These are phyloP conservation scores for Eleginops maclovinus DNA, from an alignment of 2,113 vertebrate species.

Conservation along the genomic window DNA sequence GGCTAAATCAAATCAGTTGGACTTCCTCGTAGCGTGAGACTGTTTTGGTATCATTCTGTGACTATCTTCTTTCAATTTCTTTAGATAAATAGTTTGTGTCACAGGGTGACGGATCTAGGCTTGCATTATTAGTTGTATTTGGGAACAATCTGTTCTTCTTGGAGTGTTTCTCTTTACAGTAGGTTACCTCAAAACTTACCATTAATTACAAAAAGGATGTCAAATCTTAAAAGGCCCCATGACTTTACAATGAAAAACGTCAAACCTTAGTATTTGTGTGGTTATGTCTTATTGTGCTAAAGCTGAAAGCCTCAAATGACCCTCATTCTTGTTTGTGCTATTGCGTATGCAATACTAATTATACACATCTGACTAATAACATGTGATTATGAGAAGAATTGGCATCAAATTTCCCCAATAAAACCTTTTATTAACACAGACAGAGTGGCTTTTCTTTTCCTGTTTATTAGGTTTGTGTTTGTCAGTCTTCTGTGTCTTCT, in stretches of 20 bases:
- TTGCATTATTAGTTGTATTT: too few species aligned
- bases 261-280: constrained; percentile 10
- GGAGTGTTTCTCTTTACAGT: not conserved
- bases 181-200: not conserved
- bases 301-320: constrained; percentile 50
- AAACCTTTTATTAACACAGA: constrained; percentile 69
- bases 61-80: too few species aligned
- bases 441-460: constrained; percentile 71
- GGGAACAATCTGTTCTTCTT: not conserved
- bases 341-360: constrained; percentile 66
- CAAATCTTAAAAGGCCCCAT: not conserved
- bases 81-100: too few species aligned
- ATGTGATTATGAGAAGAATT: constrained; percentile 63
- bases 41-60: too few species aligned
- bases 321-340: constrained; percentile 53
- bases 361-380: constrained; percentile 73
- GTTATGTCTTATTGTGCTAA: not conserved
- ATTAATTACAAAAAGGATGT: not conserved
- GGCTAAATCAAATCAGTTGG: too few species aligned
- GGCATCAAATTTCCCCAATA: constrained; percentile 60
- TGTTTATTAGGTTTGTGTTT: constrained; percentile 68
- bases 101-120: too few species aligned
- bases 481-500: constrained; percentile 53
- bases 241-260: not conserved
- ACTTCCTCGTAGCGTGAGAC: too few species aligned